Base-by-base conservation (phyloP, 1,140 invertebrate genomes). In the Pseudoatta argentina region DNA sequence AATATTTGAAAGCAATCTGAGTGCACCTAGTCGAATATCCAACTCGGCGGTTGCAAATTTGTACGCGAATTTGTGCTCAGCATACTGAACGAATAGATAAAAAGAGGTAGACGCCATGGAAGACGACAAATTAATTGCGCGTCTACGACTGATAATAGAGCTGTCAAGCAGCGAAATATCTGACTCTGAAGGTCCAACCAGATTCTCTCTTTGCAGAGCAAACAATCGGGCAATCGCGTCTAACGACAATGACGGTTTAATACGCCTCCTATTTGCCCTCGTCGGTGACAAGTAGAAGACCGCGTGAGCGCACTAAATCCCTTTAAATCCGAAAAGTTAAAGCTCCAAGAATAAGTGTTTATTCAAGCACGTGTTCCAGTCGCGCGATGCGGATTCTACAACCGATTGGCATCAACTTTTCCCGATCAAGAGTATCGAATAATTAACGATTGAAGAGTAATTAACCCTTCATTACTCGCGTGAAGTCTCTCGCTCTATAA, bases 191-290 rank as follows among this genome's bases (percentile, higher is more conserved):
- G 83, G 8, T 21, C 63, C 82, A 59, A 79, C 51, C 64, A 10
- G 59, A 78, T 85, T 66, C 34, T 73, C 51, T 82, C 79, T 83
- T 83, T 83, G 39, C 79, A 39, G 12, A 63, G 69, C 79, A 83
- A 83, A 83, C 79, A 83, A 69, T 59, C 39, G 55, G 27, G 34
- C 21, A 83, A 75, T 83, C 69, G 79, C 71, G 24, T 83, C 55
- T 83, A 83, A 39, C 63, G 55, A 79, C 77, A 67, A 67, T n/a
- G 55, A 55, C 55, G 27, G 18, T 44, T 83, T 73, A 51, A 48
- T 63, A 75, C 6, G 24, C 18, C 55, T 75, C n/a, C 21, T 83
- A 75, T 83, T 83, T 83, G 69, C 14, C 30, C 53, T 48, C 24
- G 69, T 61, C 69, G 55, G 55, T 27, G 18, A 69, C 69, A 73